Evolutionary conservation across 2,113 vertebrate genomes (phyloP), one percentile per base, ranked within the genome.

Genomic region (Scatophagus argus): DNA sequence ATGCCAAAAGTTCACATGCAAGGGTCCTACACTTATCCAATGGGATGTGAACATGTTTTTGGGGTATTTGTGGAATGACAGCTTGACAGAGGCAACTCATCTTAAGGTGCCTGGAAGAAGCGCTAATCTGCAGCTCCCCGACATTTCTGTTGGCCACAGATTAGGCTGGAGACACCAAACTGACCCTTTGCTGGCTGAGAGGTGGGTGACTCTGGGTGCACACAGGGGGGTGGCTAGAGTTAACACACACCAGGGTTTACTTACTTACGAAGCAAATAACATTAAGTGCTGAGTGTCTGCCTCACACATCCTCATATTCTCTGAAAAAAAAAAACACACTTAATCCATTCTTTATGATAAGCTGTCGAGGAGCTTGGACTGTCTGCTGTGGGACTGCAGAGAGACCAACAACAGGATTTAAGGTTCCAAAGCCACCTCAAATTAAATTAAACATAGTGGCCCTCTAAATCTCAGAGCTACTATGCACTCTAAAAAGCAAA

Each of bases 331-430:
- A 44, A 78, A 52, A 17, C 66, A 17, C 66, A 79, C 74, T 73
- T 94, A 94, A 95, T 94, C 93, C 89, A 61, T 64, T 88, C 84
- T 90, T 87, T 84, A 91, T 83, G 63, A 90, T 93, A 93, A 94
- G 88, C 90, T 86, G 87, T 65, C 39, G 74, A 64, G 87, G 79
- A 87, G 83, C 86, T 87, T 56, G 59, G 88, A 54, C 89, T 90
- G 92, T 94, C 93, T 94, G 87, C 83, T 31, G 25, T 11, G 68
- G 78, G 89, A 74, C 84, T 78, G 67, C 55, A 34, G 60, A 64
- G 74, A 60, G 65, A 89, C 74, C 85, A 79, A 60, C 76, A 65
- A 76, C 44, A 2, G 82, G 89, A 92, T 86, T 87, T 85, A 81
- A 78, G 78, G 65, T 81, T 88, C 77, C 74, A 86, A 86, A 87